A percentile compares a stretch with the other conserved stretches of the same genome.
These are phyloP conservation scores for Ahaetulla prasina DNA, from an alignment of 2,113 vertebrate species.

Conservation along the genomic window DNA sequence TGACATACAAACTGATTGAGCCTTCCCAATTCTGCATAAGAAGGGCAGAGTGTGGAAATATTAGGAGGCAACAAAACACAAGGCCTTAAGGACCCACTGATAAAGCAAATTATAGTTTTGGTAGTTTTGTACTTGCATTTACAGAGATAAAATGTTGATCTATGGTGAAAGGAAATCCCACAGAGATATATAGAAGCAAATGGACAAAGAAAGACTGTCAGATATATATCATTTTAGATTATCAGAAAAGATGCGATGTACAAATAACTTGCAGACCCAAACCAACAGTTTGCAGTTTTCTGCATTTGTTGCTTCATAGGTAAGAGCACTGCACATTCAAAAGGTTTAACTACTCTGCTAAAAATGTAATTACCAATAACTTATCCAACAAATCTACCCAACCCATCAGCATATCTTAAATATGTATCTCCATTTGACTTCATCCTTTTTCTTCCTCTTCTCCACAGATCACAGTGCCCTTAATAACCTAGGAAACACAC, in stretches of 20 bases:
- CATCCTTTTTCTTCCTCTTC: background rate
- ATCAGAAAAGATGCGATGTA: background rate
- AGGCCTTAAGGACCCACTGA: background rate
- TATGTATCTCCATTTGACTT: too few species aligned
- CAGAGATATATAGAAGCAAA: background rate
- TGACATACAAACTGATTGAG: background rate
- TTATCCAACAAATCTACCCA: background rate
- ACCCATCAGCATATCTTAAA: background rate
- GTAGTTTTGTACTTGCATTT: background rate
- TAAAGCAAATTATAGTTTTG: background rate
- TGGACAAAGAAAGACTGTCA: background rate
- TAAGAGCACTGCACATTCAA: background rate
- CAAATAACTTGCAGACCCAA: background rate
- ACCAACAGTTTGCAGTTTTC: background rate
- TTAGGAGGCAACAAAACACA: background rate
- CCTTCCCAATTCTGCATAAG: background rate
- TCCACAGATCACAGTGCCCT: background rate
- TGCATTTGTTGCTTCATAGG: background rate
- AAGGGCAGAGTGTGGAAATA: background rate
- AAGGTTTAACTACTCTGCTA: background rate
- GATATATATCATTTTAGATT: background rate
- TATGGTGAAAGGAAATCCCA: background rate
- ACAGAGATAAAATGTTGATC: background rate
- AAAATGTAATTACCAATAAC: background rate
- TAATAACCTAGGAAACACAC: background rate